These are phyloP conservation scores for Drosophila prosaltans DNA, from an alignment of 1,140 invertebrate genomes.

Conservation along the genomic window DNA sequence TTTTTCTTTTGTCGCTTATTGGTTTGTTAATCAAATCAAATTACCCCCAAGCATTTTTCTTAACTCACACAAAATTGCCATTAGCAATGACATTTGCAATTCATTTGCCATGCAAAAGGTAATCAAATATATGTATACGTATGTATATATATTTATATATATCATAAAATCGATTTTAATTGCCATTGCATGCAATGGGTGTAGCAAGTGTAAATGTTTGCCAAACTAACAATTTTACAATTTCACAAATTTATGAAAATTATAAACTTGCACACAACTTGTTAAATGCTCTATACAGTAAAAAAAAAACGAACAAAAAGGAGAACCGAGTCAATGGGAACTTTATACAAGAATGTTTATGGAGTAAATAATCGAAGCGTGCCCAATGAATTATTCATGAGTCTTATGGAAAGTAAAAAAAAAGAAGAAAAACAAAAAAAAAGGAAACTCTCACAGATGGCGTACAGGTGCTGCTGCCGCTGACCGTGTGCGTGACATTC, in stretches of 20 bases:
- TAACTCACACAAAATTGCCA: slow-evolving; percentile 31
- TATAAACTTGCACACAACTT: slow-evolving; percentile 57
- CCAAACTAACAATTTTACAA: slow-evolving; percentile 43
- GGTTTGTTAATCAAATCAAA: slow-evolving; percentile 64
- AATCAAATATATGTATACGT: slow-evolving; percentile 12
- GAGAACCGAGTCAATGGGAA: slow-evolving; percentile 12
- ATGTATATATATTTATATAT: too few relatives aligned
- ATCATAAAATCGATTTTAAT: slow-evolving; percentile 12
- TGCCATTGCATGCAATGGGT: slow-evolving; percentile 20
- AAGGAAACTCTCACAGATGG: slow-evolving; percentile 38
- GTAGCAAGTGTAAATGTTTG: slow-evolving; percentile 20
- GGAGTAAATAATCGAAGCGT: slow-evolving; percentile 81
- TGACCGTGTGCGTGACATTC: slow-evolving; percentile 66
- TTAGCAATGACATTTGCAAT: slow-evolving; percentile 53
- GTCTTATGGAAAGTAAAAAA: slow-evolving; percentile 63
- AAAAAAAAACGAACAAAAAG: too few relatives aligned
- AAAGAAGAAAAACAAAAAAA: slow-evolving; percentile 17
- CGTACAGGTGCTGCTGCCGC: slow-evolving; percentile 29
- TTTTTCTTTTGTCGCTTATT: slow-evolving; percentile 51
- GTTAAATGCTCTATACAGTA: not conserved
- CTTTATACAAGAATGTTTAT: slow-evolving; percentile 61
- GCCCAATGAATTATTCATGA: slow-evolving; percentile 77
- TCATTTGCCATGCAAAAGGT: slow-evolving; percentile 43
- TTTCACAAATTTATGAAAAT: slow-evolving; percentile 70
- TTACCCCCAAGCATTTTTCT: slow-evolving; percentile 26